phyloP scores from a whole-genome alignment of 2,888 invertebrate genomes.

The Drosophila phalerata region DNA sequence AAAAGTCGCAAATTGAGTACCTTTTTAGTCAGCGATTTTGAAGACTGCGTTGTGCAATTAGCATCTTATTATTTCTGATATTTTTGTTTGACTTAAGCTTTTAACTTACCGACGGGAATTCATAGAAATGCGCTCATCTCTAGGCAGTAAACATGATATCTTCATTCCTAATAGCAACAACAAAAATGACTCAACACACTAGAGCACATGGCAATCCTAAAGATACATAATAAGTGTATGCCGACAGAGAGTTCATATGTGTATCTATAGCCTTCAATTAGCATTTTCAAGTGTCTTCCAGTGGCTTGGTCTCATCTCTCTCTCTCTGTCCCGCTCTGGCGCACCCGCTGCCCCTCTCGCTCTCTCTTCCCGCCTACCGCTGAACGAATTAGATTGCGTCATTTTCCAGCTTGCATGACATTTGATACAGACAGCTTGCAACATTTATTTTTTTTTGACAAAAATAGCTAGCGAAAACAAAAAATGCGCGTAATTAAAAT shows the following conservation, averaged over 20 bases:
- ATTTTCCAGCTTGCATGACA: slow-evolving; percentile 54
- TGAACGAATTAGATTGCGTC: slow-evolving; percentile 52
- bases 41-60: slow-evolving; percentile 37
- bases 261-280: slow-evolving; percentile 70
- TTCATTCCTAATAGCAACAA: slow-evolving; percentile 12
- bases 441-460: slow-evolving; percentile 51
- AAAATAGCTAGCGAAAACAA: slow-evolving; percentile 59
- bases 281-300: slow-evolving; percentile 60
- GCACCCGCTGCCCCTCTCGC: slow-evolving; percentile 5
- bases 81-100: slow-evolving; percentile 15
- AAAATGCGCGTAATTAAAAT: slow-evolving; percentile 70
- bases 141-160: slow-evolving; percentile 41
- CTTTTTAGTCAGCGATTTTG: slow-evolving; percentile 19
- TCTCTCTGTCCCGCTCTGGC: not conserved
- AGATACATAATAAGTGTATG: slow-evolving; percentile 30
- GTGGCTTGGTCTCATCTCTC: slow-evolving; percentile 11
- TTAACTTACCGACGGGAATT: slow-evolving; percentile 24
- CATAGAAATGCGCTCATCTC: slow-evolving; percentile 21
- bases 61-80: slow-evolving; percentile 28
- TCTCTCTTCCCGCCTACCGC: not conserved
- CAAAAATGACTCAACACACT: slow-evolving; percentile 42
- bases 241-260: slow-evolving; percentile 5
- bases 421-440: slow-evolving; percentile 60
- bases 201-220: slow-evolving; percentile 45
- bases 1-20: slow-evolving; percentile 17